These are phyloP conservation scores for Chaetura pelagica DNA, from an alignment of 2,113 vertebrate genomes.

Conservation along the genomic window DNA sequence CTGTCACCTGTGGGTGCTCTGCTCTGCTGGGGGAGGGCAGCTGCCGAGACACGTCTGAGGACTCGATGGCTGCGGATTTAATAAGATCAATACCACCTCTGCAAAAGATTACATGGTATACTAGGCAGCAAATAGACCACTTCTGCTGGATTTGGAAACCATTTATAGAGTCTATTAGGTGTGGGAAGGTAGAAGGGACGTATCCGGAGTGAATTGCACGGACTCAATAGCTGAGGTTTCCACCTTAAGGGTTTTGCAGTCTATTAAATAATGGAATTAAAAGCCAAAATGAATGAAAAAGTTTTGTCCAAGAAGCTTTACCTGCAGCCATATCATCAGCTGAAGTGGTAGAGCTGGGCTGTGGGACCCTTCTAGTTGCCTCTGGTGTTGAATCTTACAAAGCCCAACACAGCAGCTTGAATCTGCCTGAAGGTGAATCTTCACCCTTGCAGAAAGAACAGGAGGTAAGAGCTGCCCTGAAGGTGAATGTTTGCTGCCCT, in stretches of 20 bases:
- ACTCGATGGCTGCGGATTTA: constrained; percentile 68
- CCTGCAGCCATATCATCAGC: background rate
- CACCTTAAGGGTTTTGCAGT: background rate
- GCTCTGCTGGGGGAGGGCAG: constrained; percentile 37
- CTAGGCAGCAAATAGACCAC: constrained; percentile 84
- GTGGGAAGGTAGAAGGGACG: constrained; percentile 51
- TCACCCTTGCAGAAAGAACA: background rate
- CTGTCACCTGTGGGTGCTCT: background rate
- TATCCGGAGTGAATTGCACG: constrained; percentile 9
- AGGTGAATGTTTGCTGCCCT: background rate
- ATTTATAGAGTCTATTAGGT: constrained; percentile 75
- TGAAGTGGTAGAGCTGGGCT: background rate
- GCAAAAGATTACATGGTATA: constrained; percentile 80
- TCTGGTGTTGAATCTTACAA: background rate
- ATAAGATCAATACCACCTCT: constrained; percentile 80
- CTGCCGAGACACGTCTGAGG: constrained; percentile 46
- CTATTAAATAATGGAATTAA: constrained; percentile 42
- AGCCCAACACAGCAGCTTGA: background rate
- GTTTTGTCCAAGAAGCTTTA: background rate
- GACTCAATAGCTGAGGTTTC: background rate
- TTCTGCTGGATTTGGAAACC: constrained; percentile 77
- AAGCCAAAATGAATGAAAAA: constrained; percentile 20
- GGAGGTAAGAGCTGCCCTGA: background rate
- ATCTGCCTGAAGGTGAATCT: background rate
- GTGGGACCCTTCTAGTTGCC: background rate